Evolutionary conservation across 2,113 vertebrate species (phyloP).

Genomic region (Patagioenas fasciata): DNA sequence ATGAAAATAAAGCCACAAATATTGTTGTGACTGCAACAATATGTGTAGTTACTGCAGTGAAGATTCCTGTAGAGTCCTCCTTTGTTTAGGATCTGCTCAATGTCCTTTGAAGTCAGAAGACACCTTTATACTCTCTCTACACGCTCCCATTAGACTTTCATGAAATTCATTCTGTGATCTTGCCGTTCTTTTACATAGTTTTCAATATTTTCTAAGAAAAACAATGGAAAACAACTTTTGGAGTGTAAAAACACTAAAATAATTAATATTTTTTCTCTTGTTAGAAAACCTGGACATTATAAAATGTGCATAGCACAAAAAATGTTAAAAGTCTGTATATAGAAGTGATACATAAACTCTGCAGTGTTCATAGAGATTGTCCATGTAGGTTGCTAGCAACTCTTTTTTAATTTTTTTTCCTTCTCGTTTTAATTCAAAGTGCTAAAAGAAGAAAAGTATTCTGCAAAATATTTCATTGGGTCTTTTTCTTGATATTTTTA

Average conservation of each 20-base stretch:
- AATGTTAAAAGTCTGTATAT: background rate
- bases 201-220: background rate
- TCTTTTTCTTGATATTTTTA: background rate
- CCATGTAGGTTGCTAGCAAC: background rate
- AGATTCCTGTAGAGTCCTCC: background rate
- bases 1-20: background rate
- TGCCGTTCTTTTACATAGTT: background rate
- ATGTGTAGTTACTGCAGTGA: background rate
- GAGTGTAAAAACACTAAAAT: background rate
- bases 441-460: background rate
- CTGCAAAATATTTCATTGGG: background rate
- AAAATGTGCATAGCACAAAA: background rate
- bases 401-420: background rate
- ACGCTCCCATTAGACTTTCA: background rate
- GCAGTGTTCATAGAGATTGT: background rate
- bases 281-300: background rate
- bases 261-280: background rate
- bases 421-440: background rate
- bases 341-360: background rate
- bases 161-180: background rate
- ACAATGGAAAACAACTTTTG: background rate
- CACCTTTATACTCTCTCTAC: background rate
- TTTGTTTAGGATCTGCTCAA: background rate
- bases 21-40: background rate
- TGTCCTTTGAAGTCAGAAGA: background rate